These are phyloP conservation scores for Zenarchopterus dispar DNA, from an alignment of 2,797 vertebrate genomes.

Conservation along the genomic window DNA sequence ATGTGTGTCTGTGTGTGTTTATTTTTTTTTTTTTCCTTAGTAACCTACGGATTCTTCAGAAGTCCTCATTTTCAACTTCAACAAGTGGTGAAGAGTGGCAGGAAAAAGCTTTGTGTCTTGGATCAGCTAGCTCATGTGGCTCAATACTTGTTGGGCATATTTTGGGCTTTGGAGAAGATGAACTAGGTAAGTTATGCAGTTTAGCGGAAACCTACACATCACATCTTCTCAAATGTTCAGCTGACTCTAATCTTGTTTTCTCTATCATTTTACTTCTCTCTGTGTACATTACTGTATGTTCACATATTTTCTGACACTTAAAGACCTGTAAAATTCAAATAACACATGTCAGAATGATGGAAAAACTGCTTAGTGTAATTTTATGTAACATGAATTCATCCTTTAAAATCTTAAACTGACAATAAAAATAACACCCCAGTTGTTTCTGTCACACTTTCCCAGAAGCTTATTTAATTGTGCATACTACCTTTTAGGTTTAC, in stretches of 20 bases:
- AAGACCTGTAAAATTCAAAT: too few species aligned
- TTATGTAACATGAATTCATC: too few species aligned
- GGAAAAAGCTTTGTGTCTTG: slow-evolving; percentile 94
- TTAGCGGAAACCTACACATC: slow-evolving; percentile 7
- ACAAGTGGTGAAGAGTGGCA: slow-evolving; percentile 88
- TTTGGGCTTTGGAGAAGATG: slow-evolving; percentile 97
- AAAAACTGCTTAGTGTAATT: too few species aligned
- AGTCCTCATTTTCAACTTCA: slow-evolving; percentile 81
- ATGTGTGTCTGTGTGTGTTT: slow-evolving; percentile 9
- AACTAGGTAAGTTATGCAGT: slow-evolving; percentile 86
- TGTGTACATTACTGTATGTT: slow-evolving; percentile 1
- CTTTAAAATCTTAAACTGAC: neutral
- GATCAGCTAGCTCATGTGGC: slow-evolving; percentile 88
- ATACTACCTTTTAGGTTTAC: slow-evolving; percentile 53
- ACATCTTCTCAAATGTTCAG: neutral
- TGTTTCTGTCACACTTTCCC: neutral
- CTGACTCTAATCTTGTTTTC: neutral
- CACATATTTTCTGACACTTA: neutral
- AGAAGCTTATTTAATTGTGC: slow-evolving; percentile 47
- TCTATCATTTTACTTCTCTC: slow-evolving; percentile 3
- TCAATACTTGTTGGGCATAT: slow-evolving; percentile 91
- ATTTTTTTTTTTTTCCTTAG: slow-evolving; percentile 72
- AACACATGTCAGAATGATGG: too few species aligned
- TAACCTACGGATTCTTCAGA: slow-evolving; percentile 95
- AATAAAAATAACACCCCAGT: neutral